Base-by-base conservation (phyloP, 2,113 vertebrate species). In the Dasyornis broadbenti region DNA sequence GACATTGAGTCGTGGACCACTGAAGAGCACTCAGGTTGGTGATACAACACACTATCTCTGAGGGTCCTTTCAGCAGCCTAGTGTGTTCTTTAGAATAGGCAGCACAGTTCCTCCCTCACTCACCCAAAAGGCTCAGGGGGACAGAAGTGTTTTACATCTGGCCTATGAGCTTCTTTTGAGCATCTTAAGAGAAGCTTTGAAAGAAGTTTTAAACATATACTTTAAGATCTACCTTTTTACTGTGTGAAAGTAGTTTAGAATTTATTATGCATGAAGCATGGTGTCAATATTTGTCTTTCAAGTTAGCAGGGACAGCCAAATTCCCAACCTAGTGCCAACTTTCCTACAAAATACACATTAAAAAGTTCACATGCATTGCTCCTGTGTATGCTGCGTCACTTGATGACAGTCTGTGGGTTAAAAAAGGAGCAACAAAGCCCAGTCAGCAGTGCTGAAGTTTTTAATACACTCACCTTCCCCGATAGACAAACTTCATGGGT, bases 401-500 rank as follows among this genome's bases (percentile, higher is more conserved):
- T 49, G 37, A 18, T 79, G 17, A 37, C 18, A 0, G 0, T 31
- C 33, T 79, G 24, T 6, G 3, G 35, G n/a, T 78, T n/a, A 53
- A 53, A 91, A 79, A 79, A 53, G 11, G 4, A 79, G 27, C 27
- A 71, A 69, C 9, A 13, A 80, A 66, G 80, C 40, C 27, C 47
- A 59, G 0, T 7, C 24, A 80, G n/a, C 17, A 86, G 50, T 8
- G 11, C 3, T 87, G 22, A 73, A 63, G 8, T 42, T 83, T 80
- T 75, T 53, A 66, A 68, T 6, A 52, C 23, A 90, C 97, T 98
- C 97, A 99, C 99, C 99, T 99, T 94, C 99, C 99, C 94, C 99
- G 98, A 97, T 99, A 99, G 63, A 99, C 99, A 98, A 99, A 99
- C 97, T 99, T 99, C 99, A 99, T 99, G 79, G 99, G 99, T 77